phyloP scores from a whole-genome alignment of 2,888 invertebrate genomes.

The Leucoma salicis region DNA sequence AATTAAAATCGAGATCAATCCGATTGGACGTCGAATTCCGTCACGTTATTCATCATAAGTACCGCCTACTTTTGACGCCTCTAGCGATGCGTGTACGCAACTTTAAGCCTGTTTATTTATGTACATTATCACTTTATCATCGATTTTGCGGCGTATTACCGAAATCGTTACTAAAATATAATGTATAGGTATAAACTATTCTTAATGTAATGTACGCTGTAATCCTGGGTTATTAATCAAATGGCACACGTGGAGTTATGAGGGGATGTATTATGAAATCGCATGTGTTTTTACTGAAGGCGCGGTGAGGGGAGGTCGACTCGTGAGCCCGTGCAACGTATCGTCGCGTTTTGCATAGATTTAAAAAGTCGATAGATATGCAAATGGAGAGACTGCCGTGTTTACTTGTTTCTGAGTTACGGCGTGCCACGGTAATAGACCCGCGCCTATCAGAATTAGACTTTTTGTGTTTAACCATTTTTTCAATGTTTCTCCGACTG shows the following conservation, averaged over 20 bases:
- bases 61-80: constrained; percentile 80
- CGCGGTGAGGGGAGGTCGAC: constrained; percentile 50
- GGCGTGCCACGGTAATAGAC: constrained; percentile 70
- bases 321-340: constrained; percentile 73
- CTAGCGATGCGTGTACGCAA: constrained; percentile 75
- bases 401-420: constrained; percentile 79
- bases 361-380: constrained; percentile 81
- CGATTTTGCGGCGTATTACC: constrained; percentile 49
- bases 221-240: constrained; percentile 65
- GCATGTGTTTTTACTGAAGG: constrained; percentile 64
- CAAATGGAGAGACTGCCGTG: constrained; percentile 73
- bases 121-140: constrained; percentile 49
- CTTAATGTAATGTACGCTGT: constrained; percentile 44
- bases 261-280: constrained; percentile 63
- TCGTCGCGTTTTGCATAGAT: constrained; percentile 81
- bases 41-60: constrained; percentile 75
- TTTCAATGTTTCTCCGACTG: constrained; percentile 48
- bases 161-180: constrained; percentile 42
- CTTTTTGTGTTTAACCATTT: constrained; percentile 47
- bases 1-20: constrained; percentile 79
- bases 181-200: constrained; percentile 51
- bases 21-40: constrained; percentile 76
- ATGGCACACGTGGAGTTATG: constrained; percentile 40
- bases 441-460: constrained; percentile 68
- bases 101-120: constrained; percentile 65